phyloP scores from a whole-genome alignment of 1,140 invertebrate species.

The Zaprionus kolodkinae region DNA sequence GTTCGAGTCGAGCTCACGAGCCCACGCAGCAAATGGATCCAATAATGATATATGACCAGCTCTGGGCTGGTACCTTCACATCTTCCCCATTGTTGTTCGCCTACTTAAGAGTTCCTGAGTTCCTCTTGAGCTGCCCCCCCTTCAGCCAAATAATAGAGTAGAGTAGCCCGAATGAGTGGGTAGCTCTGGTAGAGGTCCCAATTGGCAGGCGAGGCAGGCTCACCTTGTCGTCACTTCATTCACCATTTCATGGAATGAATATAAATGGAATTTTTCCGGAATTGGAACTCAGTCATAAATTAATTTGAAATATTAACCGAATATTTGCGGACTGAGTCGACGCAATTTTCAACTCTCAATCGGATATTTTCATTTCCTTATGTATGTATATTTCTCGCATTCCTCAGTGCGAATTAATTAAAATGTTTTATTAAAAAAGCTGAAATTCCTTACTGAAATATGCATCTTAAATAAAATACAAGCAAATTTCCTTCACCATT shows the following conservation, averaged over 20 bases:
- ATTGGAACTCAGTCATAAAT: slow-evolving; percentile 14
- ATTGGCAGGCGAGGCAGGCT: background rate
- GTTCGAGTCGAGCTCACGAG: slow-evolving; percentile 37
- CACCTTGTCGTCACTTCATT: slow-evolving; percentile 13
- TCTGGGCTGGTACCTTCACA: background rate
- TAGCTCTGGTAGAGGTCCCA: background rate
- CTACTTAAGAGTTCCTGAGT: background rate
- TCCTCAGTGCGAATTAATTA: background rate
- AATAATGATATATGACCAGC: slow-evolving; percentile 26
- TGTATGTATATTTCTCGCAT: background rate
- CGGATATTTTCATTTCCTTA: background rate
- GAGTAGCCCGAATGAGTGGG: background rate
- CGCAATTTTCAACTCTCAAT: background rate
- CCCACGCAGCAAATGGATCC: slow-evolving; percentile 7
- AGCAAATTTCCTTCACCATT: no score
- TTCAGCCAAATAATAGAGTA: background rate
- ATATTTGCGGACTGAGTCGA: background rate
- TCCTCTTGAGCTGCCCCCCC: slow-evolving; percentile 12
- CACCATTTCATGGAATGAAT: slow-evolving; percentile 15
- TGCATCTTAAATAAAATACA: no score
- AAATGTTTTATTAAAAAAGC: background rate
- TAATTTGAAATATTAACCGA: slow-evolving; percentile 19
- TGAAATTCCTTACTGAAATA: no score
- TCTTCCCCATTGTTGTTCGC: background rate
- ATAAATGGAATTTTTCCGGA: slow-evolving; percentile 21